Evolutionary conservation across 2,888 invertebrate species (phyloP), one percentile per base, ranked within the genome.

Genomic region (Dasysyrphus tricinctus): DNA sequence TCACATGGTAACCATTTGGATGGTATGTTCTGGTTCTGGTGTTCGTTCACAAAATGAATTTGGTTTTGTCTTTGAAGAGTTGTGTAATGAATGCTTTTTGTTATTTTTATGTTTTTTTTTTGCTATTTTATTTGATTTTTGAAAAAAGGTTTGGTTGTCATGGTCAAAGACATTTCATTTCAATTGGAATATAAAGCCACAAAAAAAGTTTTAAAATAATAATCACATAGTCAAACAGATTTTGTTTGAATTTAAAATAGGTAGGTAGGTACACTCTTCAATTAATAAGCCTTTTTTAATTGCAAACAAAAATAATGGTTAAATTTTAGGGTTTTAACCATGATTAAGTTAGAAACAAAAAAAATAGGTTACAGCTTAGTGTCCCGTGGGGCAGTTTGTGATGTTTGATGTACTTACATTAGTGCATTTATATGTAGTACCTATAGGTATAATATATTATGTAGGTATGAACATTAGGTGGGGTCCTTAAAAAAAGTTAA

Each of bases 1-100:
- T 59, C 61, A 65, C 85, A 80, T 80, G 80, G 70, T 80, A 78
- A 85, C 80, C 77, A 69, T 74, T 85, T 74, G 56, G 73, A 77
- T 65, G 79, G 65, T 56, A 24, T 24, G 54, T 47, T 29, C 54
- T n/a, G 70, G 54, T 47, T 29, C 54, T n/a, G 70, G 67, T 70
- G 56, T 39, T 39, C 47, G 37, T 39, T 49, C 16, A 67, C 47
- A 76, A 85, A 74, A 77, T 47, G 80, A 80, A 73, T 77, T 85
- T 73, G 34, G 76, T 67, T 80, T 61, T 73, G 54, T 77, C 67
- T 85, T 80, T 85, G 76, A 80, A 59, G 75, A 63, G 63, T 84
- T 54, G 11, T 54, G 12, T 59, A 39, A 70, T 57, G 80, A 75
- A 77, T 69, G 76, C 54, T 63, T 37, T 42, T 72, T 44, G 72